phyloP scores from a whole-genome alignment of 2,113 vertebrate species.

The Paratilapia polleni region DNA sequence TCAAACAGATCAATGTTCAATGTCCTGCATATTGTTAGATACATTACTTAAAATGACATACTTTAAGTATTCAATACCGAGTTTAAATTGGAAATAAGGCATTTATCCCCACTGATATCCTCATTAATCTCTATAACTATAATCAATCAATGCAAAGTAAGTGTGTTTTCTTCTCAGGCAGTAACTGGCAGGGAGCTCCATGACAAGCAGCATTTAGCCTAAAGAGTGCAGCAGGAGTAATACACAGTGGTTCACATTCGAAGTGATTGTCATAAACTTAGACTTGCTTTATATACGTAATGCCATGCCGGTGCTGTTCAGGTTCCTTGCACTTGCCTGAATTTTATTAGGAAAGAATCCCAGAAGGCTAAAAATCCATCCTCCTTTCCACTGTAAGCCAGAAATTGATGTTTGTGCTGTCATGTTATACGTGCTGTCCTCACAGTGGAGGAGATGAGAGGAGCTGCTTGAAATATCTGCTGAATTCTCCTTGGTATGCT shows the following conservation, averaged over 20 bases:
- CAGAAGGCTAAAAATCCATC: slow-evolving; percentile 68
- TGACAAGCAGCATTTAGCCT: slow-evolving; percentile 22
- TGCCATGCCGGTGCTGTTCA: slow-evolving; percentile 25
- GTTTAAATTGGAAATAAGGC: slow-evolving; percentile 35
- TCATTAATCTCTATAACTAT: slow-evolving; percentile 37
- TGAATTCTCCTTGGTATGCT: slow-evolving; percentile 60
- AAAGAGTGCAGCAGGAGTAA: slow-evolving; percentile 26
- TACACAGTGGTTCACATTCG: slow-evolving; percentile 32
- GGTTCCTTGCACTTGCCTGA: slow-evolving; percentile 49
- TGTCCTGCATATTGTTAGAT: not conserved
- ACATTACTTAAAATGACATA: slow-evolving; percentile 25
- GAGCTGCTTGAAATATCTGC: slow-evolving; percentile 61
- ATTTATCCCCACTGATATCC: slow-evolving; percentile 33
- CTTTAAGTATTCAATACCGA: slow-evolving; percentile 14
- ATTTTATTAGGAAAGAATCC: slow-evolving; percentile 65
- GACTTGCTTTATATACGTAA: slow-evolving; percentile 48
- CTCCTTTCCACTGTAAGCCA: slow-evolving; percentile 64
- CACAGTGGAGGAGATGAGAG: slow-evolving; percentile 60
- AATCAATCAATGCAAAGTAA: slow-evolving; percentile 41
- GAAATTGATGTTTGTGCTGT: slow-evolving; percentile 72
- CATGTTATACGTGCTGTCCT: slow-evolving; percentile 67
- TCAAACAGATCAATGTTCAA: slow-evolving; percentile 28
- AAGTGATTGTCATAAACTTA: slow-evolving; percentile 59
- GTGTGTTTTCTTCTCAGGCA: slow-evolving; percentile 1
- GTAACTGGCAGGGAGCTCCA: not conserved